These are phyloP conservation scores for Gadopsis bispinosus DNA, from an alignment of 2,797 vertebrate genomes.

Conservation along the genomic window DNA sequence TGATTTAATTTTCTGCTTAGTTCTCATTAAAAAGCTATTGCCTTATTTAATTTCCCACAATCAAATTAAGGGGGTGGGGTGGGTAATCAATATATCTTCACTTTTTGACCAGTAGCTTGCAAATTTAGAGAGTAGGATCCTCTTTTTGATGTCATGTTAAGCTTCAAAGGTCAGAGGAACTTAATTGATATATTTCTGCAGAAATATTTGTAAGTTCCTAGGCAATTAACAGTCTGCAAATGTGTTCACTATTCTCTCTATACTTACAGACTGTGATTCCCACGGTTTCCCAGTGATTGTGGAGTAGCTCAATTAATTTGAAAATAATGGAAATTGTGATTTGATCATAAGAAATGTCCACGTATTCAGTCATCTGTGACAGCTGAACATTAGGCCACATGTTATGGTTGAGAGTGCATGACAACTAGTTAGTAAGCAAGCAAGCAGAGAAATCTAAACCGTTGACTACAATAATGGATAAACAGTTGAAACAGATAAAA, in stretches of 20 bases:
- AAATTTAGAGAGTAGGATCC: slow-evolving; percentile 65
- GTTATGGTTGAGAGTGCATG: neutral
- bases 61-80: slow-evolving; percentile 75
- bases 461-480: too few relatives aligned
- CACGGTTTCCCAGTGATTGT: neutral
- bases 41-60: slow-evolving; percentile 90
- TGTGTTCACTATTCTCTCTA: neutral
- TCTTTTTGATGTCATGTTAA: slow-evolving; percentile 49
- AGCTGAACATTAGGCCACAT: neutral
- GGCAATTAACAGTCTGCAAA: neutral
- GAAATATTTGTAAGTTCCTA: neutral
- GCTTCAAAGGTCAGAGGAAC: slow-evolving; percentile 55
- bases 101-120: slow-evolving; percentile 82
- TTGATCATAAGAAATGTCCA: neutral
- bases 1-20: slow-evolving; percentile 90
- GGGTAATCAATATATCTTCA: slow-evolving; percentile 76
- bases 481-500: neutral
- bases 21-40: slow-evolving; percentile 88
- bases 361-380: neutral
- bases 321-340: neutral
- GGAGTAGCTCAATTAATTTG: neutral
- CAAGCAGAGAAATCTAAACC: too few relatives aligned
- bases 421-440: too few relatives aligned
- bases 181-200: slow-evolving; percentile 9
- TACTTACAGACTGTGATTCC: neutral